Conservation (phyloP, 2,888 invertebrate species). For the Acrocyrtus sp. region DNA sequence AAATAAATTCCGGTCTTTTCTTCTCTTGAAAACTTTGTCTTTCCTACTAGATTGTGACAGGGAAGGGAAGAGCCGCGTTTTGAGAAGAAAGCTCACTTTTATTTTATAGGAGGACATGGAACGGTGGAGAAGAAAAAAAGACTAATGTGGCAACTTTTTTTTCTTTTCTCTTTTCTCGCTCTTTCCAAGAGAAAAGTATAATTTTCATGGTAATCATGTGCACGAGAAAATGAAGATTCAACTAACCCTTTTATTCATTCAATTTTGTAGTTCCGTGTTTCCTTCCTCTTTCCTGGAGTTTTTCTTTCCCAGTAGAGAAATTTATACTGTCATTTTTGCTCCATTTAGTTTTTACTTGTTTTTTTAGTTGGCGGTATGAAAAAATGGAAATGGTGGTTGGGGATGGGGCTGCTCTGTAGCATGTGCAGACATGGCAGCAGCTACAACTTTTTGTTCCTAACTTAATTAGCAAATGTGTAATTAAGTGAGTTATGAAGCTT, state of each 20-base stretch:
- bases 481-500: conserved; percentile 23
- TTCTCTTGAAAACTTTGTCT: neutral
- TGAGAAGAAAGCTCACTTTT: neutral
- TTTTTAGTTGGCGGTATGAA: too few species aligned
- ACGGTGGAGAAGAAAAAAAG: neutral
- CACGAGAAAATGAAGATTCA: neutral
- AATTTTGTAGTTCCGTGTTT: neutral
- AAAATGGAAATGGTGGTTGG: neutral
- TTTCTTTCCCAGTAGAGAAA: neutral
- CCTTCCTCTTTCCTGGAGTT: neutral
- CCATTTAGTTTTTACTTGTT: conserved; percentile 16
- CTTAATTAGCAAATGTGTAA: conserved; percentile 25
- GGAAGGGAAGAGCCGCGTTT: neutral
- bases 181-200: neutral
- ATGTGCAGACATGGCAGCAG: neutral
- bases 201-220: neutral
- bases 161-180: neutral
- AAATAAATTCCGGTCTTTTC: neutral
- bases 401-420: neutral
- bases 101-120: neutral
- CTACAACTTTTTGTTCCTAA: conserved; percentile 7
- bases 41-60: neutral
- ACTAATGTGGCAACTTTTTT: neutral
- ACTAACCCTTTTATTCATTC: neutral
- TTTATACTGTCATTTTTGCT: conserved; percentile 16